Percentiles rank a stretch among this genome's conserved stretches.
phyloP scores from a whole-genome alignment of 2,888 invertebrate species.

The Xylocampa areola region DNA sequence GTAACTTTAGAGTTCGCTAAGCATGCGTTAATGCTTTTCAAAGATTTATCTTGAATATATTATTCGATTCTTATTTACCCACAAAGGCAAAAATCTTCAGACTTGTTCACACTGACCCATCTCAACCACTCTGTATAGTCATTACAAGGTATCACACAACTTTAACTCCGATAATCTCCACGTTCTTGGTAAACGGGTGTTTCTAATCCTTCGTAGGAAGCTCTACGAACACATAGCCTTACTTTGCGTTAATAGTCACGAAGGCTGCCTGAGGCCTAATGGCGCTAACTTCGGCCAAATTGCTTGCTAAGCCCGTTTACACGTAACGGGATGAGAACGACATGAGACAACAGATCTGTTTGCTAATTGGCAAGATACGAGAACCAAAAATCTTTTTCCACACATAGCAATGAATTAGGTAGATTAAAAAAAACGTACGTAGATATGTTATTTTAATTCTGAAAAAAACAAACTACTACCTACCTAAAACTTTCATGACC shows the following conservation, averaged over 20 bases:
- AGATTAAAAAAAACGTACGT: too few species aligned
- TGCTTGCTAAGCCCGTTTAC: conserved; percentile 46
- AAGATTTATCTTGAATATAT: too few species aligned
- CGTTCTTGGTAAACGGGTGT: conserved; percentile 21
- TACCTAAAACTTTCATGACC: too few species aligned
- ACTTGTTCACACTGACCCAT: too few species aligned
- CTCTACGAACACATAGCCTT: conserved; percentile 39
- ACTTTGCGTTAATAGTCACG: conserved; percentile 67
- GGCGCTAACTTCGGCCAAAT: conserved; percentile 59
- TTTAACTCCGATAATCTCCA: conserved; percentile 6
- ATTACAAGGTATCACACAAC: conserved; percentile 1
- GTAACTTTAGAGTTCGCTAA: too few species aligned
- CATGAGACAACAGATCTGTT: conserved; percentile 11
- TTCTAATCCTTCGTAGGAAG: conserved; percentile 11
- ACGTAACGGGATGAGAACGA: conserved; percentile 31
- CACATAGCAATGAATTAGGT: too few species aligned
- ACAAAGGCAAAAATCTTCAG: too few species aligned
- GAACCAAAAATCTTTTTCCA: not conserved
- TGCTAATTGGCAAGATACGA: conserved; percentile 3
- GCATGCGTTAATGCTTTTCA: too few species aligned
- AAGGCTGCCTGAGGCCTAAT: conserved; percentile 67
- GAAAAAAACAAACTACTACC: too few species aligned
- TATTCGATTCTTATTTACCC: too few species aligned
- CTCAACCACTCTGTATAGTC: too few species aligned
- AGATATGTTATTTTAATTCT: too few species aligned